Evolutionary conservation across 2,797 vertebrate genomes (phyloP), one percentile per base, ranked within the genome.

Genomic region (Girardinus metallicus): DNA sequence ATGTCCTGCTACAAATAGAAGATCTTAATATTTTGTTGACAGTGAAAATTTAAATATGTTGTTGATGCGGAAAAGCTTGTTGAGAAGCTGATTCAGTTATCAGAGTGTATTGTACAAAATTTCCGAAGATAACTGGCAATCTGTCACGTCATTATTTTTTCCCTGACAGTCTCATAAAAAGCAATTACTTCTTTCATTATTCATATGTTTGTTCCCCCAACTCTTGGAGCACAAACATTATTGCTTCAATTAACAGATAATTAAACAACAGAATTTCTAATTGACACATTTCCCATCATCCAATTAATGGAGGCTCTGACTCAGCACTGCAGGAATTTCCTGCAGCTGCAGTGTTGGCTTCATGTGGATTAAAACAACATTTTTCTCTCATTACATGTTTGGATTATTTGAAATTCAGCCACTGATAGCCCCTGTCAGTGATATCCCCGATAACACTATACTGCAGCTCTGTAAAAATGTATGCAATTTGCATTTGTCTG

Each of bases 241-340:
- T 93, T 90, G 91, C 93, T 93, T 93, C 90, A 94, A 95, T 95
- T 95, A 95, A 94, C 91, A 92, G 88, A 88, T 94, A 94, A 95
- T 95, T 95, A 95, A 95, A 94, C 93, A 94, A 94, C 92, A 93
- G 88, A 90, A 88, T 94, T 93, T 93, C 91, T 95, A 95, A 95
- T 93, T 95, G 94, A 94, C 94, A 92, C 81, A 82, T 93, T 93
- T 92, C 92, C 88, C 93, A 91, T 94, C 93, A 93, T 92, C 88
- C 89, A 93, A 93, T 91, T 93, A 92, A 88, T 41, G 70, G 84
- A 81, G 84, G 47, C 75, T 85, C 89, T 92, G 93, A 94, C 85
- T 94, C 92, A 92, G 93, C 89, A 88, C 36, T 21, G 76, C 78
- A 64, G 60, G 39, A 47, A 81, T 86, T 83, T 75, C 62, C 57